phyloP scores from a whole-genome alignment of 2,797 vertebrate species.

The Sebastes trivittatus region DNA sequence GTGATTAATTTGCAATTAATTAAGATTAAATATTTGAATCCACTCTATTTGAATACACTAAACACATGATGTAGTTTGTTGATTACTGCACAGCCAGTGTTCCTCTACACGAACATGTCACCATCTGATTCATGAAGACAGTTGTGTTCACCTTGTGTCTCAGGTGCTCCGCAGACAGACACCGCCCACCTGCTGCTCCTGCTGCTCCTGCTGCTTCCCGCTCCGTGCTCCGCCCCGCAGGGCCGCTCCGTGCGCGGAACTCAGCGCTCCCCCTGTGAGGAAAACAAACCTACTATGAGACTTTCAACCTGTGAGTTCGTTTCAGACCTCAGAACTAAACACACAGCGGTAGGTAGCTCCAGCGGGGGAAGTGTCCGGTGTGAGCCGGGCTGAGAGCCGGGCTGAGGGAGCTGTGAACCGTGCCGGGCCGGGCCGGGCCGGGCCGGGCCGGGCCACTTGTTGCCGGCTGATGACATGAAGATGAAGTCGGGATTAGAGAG shows the following conservation, averaged over 20 bases:
- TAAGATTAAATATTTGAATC: too few relatives aligned
- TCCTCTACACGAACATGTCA: background rate
- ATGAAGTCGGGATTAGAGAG: slow-evolving; percentile 18
- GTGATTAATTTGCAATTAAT: too few relatives aligned
- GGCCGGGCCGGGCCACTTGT: background rate
- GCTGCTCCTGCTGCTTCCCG: slow-evolving; percentile 3
- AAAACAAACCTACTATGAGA: too few relatives aligned
- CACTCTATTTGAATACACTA: too few relatives aligned
- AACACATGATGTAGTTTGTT: too few relatives aligned
- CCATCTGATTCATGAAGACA: background rate
- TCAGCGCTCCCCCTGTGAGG: background rate
- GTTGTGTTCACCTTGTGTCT: background rate
- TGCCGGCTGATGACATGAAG: background rate
- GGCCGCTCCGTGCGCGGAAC: background rate
- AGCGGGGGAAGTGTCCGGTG: background rate
- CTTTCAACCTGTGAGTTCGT: background rate
- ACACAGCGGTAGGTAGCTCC: background rate
- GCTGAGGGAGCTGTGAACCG: background rate
- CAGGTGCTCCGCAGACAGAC: slow-evolving; percentile 31
- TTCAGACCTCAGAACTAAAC: background rate
- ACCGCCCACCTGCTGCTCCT: slow-evolving; percentile 35
- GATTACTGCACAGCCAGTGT: background rate
- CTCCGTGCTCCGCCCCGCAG: slow-evolving; percentile 38
- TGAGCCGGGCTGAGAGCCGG: background rate
- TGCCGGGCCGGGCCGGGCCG: background rate